Percentiles rank a stretch among this genome's conserved stretches.
phyloP scores from a whole-genome alignment of 2,888 invertebrate species.

The Sceliomorpha sp. region DNA sequence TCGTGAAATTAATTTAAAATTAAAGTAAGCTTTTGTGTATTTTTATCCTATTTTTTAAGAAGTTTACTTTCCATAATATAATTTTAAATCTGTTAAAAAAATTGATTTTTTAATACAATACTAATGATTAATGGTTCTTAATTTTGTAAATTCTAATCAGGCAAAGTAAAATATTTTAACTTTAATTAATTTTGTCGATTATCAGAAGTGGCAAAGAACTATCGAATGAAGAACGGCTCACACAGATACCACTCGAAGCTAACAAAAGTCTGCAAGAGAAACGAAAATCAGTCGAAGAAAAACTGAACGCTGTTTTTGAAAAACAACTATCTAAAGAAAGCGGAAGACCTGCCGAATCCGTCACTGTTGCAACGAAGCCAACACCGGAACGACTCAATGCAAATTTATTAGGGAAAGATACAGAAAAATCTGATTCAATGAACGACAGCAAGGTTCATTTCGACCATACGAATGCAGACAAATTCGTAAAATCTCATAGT shows the following conservation, averaged over 20 bases:
- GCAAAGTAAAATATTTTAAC: slow-evolving; percentile 6
- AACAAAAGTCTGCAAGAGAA: slow-evolving; percentile 73
- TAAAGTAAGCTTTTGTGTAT: too few species aligned
- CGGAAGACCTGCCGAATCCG: slow-evolving; percentile 63
- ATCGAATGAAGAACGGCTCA: slow-evolving; percentile 49
- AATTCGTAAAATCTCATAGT: slow-evolving; percentile 68
- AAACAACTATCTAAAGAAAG: slow-evolving; percentile 72
- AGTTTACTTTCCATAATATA: too few species aligned
- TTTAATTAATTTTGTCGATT: slow-evolving; percentile 3
- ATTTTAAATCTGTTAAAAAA: slow-evolving; percentile 13
- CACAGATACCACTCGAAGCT: slow-evolving; percentile 39
- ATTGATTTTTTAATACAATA: slow-evolving; percentile 6
- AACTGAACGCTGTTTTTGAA: slow-evolving; percentile 75
- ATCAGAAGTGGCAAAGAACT: slow-evolving; percentile 45
- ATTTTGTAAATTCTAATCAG: too few species aligned
- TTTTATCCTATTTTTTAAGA: too few species aligned
- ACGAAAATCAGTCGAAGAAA: slow-evolving; percentile 75
- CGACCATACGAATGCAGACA: slow-evolving; percentile 58
- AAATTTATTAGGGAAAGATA: slow-evolving; percentile 58
- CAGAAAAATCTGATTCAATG: slow-evolving; percentile 69
- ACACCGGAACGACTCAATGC: slow-evolving; percentile 39
- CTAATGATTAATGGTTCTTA: too few species aligned
- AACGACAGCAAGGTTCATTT: slow-evolving; percentile 69
- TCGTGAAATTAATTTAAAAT: too few species aligned
- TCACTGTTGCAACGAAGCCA: slow-evolving; percentile 56